These are phyloP conservation scores for Clarias gariepinus DNA, from an alignment of 2,113 vertebrate species.

Conservation along the genomic window DNA sequence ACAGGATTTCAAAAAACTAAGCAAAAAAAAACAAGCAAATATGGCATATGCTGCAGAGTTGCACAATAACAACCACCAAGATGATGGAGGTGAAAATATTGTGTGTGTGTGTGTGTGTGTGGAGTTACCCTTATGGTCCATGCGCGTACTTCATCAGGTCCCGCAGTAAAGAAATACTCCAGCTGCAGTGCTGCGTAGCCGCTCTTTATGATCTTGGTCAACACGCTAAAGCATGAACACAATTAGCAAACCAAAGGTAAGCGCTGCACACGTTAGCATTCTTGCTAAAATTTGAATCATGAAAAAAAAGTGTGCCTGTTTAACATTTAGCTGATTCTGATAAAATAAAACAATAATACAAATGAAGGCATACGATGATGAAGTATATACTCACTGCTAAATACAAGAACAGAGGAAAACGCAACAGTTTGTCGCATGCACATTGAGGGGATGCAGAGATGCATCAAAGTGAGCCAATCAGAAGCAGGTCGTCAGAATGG, in stretches of 20 bases:
- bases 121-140: conserved; percentile 96
- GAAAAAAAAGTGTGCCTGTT: no score
- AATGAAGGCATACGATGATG: no score
- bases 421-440: no score
- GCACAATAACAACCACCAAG: not conserved
- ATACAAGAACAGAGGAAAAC: no score
- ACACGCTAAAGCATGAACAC: conserved; percentile 72
- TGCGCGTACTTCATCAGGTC: conserved; percentile 97
- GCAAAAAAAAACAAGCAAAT: not conserved
- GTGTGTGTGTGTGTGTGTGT: not conserved
- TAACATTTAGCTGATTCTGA: no score
- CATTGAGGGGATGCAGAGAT: no score
- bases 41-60: not conserved
- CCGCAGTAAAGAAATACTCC: conserved; percentile 99
- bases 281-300: no score
- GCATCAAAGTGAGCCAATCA: no score
- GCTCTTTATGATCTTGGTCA: conserved; percentile 98
- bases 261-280: no score
- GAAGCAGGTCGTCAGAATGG: no score
- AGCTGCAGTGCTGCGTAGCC: conserved; percentile 94
- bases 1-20: conserved; percentile 48
- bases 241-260: not conserved
- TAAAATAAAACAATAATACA: no score
- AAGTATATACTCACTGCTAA: no score
- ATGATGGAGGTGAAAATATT: not conserved